These are phyloP conservation scores for Pseudoips prasinana DNA, from an alignment of 2,888 invertebrate species.

Conservation along the genomic window DNA sequence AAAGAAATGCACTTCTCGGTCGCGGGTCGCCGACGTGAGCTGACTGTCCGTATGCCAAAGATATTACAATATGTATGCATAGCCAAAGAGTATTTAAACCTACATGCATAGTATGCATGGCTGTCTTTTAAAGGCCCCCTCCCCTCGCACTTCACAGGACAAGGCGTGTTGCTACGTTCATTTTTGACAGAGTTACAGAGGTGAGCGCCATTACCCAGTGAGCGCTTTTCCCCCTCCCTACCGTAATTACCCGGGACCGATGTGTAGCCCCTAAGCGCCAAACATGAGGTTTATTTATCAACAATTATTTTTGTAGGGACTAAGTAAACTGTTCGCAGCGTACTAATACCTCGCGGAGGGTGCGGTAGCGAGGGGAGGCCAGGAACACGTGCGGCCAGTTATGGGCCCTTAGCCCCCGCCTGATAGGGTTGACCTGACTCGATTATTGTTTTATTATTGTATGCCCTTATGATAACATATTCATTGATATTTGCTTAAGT, in stretches of 20 bases:
- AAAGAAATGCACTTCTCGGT: too few species aligned
- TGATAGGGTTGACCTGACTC: constrained; percentile 66
- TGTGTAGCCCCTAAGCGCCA: constrained; percentile 31
- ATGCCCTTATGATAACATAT: constrained; percentile 38
- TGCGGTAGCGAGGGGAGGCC: constrained; percentile 32
- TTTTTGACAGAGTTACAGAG: too few species aligned
- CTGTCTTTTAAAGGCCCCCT: too few species aligned
- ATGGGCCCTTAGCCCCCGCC: constrained; percentile 52
- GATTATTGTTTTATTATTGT: constrained; percentile 43
- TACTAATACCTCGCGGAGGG: constrained; percentile 53
- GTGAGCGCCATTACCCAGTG: too few species aligned
- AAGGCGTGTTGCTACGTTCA: too few species aligned
- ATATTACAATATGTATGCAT: too few species aligned
- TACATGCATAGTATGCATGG: too few species aligned
- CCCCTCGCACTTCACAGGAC: too few species aligned
- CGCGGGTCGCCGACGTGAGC: too few species aligned
- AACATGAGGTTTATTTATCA: constrained; percentile 70
- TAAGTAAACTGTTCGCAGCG: constrained; percentile 58
- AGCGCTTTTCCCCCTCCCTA: too few species aligned
- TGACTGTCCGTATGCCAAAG: too few species aligned
- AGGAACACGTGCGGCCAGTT: constrained; percentile 69
- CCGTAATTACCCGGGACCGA: constrained; percentile 40
- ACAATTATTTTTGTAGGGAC: constrained; percentile 62
- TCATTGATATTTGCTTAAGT: constrained; percentile 35
- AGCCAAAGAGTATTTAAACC: too few species aligned